Evolutionary conservation across 2,888 invertebrate species (phyloP).

Genomic region (Craniophora ligustri): DNA sequence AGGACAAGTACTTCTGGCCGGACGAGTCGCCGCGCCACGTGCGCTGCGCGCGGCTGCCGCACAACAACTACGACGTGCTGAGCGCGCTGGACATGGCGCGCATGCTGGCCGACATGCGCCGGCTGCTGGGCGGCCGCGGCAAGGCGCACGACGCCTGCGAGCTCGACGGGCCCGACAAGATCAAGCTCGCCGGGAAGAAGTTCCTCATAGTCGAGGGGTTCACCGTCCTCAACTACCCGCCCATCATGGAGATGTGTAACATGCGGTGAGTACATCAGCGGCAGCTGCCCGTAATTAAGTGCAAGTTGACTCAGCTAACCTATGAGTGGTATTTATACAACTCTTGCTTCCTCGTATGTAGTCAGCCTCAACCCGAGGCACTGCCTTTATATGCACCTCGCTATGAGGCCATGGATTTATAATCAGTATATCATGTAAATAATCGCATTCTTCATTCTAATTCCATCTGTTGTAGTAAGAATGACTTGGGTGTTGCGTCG

Average conservation of each 20-base stretch:
- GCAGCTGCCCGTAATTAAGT: neutral
- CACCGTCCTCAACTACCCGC: constrained; percentile 91
- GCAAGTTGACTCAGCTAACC: too few relatives aligned
- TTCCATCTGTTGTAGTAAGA: too few relatives aligned
- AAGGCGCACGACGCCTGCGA: constrained; percentile 43
- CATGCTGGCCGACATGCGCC: constrained; percentile 90
- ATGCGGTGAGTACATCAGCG: constrained; percentile 83
- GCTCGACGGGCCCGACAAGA: constrained; percentile 20
- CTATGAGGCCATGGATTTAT: neutral
- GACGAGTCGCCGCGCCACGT: constrained; percentile 90
- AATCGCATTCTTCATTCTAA: too few relatives aligned
- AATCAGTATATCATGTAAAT: neutral
- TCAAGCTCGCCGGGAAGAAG: constrained; percentile 65
- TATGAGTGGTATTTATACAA: too few relatives aligned
- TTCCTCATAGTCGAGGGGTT: constrained; percentile 94
- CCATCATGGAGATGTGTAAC: constrained; percentile 91
- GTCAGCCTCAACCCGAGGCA: neutral
- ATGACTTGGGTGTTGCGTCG: too few relatives aligned
- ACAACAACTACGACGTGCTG: constrained; percentile 93
- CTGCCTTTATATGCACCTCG: neutral
- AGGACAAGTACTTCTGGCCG: constrained; percentile 93
- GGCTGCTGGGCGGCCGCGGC: constrained; percentile 66
- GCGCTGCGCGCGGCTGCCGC: constrained; percentile 90
- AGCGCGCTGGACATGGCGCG: constrained; percentile 92
- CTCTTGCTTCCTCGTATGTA: too few relatives aligned